Percentiles rank a stretch among this genome's conserved stretches.
phyloP scores from a whole-genome alignment of 2,113 vertebrate genomes.

The Zootoca vivipara region DNA sequence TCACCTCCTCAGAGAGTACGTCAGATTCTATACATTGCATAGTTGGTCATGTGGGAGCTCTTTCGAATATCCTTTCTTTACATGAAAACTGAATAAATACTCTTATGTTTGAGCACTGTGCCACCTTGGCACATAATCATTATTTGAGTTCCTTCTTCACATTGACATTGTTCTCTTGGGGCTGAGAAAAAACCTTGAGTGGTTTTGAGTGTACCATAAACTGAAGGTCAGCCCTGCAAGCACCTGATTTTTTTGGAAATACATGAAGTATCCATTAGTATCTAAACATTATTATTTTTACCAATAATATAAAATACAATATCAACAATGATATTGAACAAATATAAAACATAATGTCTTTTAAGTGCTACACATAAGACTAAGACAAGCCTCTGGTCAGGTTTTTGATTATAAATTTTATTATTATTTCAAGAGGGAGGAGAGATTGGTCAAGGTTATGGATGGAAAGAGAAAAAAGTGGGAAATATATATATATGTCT shows the following conservation, averaged over 20 bases:
- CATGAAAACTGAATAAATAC: neutral
- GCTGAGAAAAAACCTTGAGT: neutral
- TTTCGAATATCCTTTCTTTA: neutral
- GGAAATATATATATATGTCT: too few relatives aligned
- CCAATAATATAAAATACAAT: neutral
- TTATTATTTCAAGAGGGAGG: too few relatives aligned
- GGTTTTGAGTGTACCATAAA: neutral
- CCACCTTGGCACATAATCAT: neutral
- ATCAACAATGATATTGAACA: neutral
- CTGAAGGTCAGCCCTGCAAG: neutral
- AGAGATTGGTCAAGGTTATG: neutral
- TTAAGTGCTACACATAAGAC: neutral
- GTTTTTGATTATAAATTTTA: neutral
- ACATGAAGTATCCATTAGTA: neutral
- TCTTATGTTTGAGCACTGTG: neutral
- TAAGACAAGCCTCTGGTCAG: neutral
- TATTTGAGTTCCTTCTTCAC: neutral
- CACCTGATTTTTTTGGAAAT: neutral
- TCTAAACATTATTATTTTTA: neutral
- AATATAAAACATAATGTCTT: neutral
- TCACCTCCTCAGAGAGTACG: neutral
- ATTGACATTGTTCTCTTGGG: neutral
- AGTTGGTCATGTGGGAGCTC: neutral
- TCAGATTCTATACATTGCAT: neutral
- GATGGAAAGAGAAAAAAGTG: neutral